These are phyloP conservation scores for Elmis aenea DNA, from an alignment of 2,888 invertebrate genomes.

Conservation along the genomic window DNA sequence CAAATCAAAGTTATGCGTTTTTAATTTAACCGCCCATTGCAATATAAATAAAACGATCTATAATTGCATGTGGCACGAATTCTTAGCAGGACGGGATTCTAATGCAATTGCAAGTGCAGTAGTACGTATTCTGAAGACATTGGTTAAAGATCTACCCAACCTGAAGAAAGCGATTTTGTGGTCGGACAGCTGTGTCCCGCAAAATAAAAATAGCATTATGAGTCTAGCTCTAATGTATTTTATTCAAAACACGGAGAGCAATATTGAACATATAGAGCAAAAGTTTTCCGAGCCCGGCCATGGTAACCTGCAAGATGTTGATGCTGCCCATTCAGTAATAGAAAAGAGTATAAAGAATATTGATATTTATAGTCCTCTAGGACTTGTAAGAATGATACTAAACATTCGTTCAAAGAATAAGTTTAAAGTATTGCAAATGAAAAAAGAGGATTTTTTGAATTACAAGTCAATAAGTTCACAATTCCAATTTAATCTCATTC, in stretches of 20 bases:
- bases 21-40: constrained; percentile 10
- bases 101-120: constrained; percentile 15
- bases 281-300: constrained; percentile 21
- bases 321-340: constrained; percentile 14
- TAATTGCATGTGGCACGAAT: constrained; percentile 14
- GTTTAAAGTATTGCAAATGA: too few relatives aligned
- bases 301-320: constrained; percentile 18
- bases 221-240: too few relatives aligned
- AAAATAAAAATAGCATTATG: constrained; percentile 17
- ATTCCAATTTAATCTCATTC: too few relatives aligned
- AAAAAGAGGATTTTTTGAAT: too few relatives aligned
- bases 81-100: constrained; percentile 7
- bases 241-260: constrained; percentile 9
- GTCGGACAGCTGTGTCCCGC: constrained; percentile 18
- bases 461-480: too few relatives aligned
- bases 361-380: too few relatives aligned
- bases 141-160: constrained; percentile 5
- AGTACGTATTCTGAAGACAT: constrained; percentile 11
- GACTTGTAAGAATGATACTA: too few relatives aligned
- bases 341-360: too few relatives aligned
- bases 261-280: constrained; percentile 13
- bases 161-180: constrained; percentile 15
- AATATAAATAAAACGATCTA: constrained; percentile 10
- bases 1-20: constrained; percentile 7
- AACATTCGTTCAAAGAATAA: too few relatives aligned